Evolutionary conservation across 1,140 invertebrate genomes (phyloP), one percentile per base, ranked within the genome.

Genomic region (Drosophila lowei): DNA sequence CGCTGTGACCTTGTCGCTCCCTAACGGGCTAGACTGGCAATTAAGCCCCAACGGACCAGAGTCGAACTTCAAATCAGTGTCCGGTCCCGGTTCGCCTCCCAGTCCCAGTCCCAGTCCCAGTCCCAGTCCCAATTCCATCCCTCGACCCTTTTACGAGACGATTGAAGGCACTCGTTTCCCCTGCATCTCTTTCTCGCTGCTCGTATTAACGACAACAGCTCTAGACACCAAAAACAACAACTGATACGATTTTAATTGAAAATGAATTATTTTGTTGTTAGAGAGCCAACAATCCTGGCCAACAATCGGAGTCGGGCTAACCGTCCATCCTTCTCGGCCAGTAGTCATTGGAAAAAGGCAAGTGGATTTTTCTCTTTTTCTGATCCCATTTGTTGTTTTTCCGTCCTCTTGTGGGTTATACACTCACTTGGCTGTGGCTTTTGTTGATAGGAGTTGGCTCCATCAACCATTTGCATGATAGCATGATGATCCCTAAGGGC

Each of bases 191-290:
- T 4, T 25, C 38, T 41, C 44, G 52, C 62, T 67, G 64, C 70
- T 61, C 23, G 23, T 72, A 64, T 75, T 74, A 77, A 77, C 72
- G 73, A 46, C 55, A 54, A 47, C 46, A 55, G 18, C 41, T 13
- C 3, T 4, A 6, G 25, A 30, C 28, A 41, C 16, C 25, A 28
- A 34, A 30, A 52, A 60, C 58, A 55, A 55, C 72, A 76, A 77
- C 68, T 90, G 88, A 88, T 90, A 70, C 77, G 77, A 66, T 80
- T 90, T 90, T 90, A 90, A 90, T 90, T 90, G 88, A 85, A 90
- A 90, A 77, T 89, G 83, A 88, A 88, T 90, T 90, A 85, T 90
- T 84, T 86, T 84, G 86, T 75, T 80, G 79, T 70, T 90, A 74
- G 75, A 76, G 77, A 16, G 61, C 38, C 9, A 66, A 30, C 47